These are phyloP conservation scores for Boloria euphrosyne DNA, from an alignment of 2,888 invertebrate species.

Conservation along the genomic window DNA sequence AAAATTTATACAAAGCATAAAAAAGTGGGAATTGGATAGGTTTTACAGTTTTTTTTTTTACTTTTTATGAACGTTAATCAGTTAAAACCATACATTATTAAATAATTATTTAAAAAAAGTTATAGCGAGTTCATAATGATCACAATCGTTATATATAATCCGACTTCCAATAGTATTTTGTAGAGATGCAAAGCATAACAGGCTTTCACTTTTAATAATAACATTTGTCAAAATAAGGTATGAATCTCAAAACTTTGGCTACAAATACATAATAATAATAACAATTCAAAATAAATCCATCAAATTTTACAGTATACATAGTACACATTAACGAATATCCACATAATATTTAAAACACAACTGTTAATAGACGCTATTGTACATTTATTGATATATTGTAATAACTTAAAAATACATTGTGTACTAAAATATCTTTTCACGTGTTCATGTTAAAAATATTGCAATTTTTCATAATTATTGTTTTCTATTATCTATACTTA, in stretches of 20 bases:
- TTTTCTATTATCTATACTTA: constrained; percentile 38
- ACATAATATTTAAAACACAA: constrained; percentile 28
- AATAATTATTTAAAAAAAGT: too few species aligned
- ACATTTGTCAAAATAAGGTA: constrained; percentile 7
- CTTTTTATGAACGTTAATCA: too few species aligned
- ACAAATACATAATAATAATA: background rate
- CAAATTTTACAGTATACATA: background rate
- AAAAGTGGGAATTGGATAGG: too few species aligned
- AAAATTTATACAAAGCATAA: too few species aligned
- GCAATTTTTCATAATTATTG: constrained; percentile 51
- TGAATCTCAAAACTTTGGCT: constrained; percentile 1
- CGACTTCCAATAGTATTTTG: constrained; percentile 3
- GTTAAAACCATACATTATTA: too few species aligned
- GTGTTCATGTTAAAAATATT: constrained; percentile 63
- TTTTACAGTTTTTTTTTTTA: too few species aligned
- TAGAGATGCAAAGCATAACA: constrained; percentile 2
- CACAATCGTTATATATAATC: constrained; percentile 3
- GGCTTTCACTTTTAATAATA: constrained; percentile 2
- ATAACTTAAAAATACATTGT: constrained; percentile 38
- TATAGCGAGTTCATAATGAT: too few species aligned
- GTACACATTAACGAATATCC: constrained; percentile 22
- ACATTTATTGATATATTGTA: constrained; percentile 34
- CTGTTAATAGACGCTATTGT: constrained; percentile 31
- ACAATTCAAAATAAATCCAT: background rate
- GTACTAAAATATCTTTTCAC: constrained; percentile 61